These are phyloP conservation scores for Hepsetus odoe DNA, from an alignment of 2,113 vertebrate genomes.

Conservation along the genomic window DNA sequence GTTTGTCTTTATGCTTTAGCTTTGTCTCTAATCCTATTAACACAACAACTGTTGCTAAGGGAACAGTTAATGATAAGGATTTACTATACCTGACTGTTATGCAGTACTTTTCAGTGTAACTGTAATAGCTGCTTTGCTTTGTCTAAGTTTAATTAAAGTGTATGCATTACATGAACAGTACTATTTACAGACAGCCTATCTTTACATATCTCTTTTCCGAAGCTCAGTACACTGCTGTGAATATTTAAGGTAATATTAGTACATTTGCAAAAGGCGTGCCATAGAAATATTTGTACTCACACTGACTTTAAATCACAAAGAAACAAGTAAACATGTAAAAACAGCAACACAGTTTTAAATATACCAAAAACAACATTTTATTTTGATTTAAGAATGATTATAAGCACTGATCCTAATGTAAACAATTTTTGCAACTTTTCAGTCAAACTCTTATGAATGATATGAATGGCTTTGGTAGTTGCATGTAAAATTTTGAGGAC, in stretches of 20 bases:
- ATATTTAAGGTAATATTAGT: slow-evolving; percentile 17
- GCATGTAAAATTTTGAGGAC: too few relatives aligned
- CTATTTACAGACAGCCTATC: neutral
- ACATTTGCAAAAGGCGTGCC: neutral
- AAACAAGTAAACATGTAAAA: too few relatives aligned
- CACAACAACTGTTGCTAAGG: neutral
- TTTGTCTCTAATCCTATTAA: neutral
- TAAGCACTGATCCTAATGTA: too few relatives aligned
- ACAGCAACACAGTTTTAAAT: too few relatives aligned
- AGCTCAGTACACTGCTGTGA: neutral
- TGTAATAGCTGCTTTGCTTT: neutral
- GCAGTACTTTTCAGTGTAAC: neutral
- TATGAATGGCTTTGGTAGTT: neutral
- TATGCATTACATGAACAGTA: neutral
- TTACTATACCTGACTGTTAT: neutral
- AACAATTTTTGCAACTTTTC: too few relatives aligned
- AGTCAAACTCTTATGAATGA: neutral
- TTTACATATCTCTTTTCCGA: neutral
- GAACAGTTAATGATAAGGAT: neutral
- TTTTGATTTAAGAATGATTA: too few relatives aligned
- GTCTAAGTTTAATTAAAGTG: neutral
- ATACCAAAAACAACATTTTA: too few relatives aligned
- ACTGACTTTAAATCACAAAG: neutral
- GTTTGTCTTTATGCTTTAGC: neutral
- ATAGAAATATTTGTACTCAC: neutral